Evolutionary conservation across 2,113 vertebrate genomes (phyloP), one percentile per base, ranked within the genome.

Genomic region (Oncorhynchus mykiss): DNA sequence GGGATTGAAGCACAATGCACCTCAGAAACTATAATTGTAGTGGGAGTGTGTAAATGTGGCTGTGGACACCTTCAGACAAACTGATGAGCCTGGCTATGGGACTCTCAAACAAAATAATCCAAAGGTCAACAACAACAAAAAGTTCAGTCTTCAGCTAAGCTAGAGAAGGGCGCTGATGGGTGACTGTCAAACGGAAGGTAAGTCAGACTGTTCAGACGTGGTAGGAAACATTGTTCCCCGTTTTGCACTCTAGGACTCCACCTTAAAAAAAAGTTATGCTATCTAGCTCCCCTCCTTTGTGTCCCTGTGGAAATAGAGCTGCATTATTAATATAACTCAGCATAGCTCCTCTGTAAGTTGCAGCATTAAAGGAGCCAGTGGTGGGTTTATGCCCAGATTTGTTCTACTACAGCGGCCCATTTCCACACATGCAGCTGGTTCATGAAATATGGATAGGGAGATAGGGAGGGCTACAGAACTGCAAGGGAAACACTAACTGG

Each of bases 361-460:
- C 65, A 51, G 78, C 75, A 71, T 66, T 73, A 64, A 79, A 84
- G 62, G 18, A 85, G 27, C 67, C 48, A 48, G 71, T 70, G 24
- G 49, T 39, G 39, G 48, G 65, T 77, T 51, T 71, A 71, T 75
- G 73, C 70, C 67, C 74, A 74, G 76, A 60, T 70, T 65, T 54
- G 31, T 80, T 82, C 77, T 67, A 65, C 72, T 68, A 65, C 72
- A 66, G 74, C 80, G 84, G 78, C 84, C 77, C 76, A 85, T 86
- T 88, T 90, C 77, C 78, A 85, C 71, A 74, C 73, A 85, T 72
- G 77, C 73, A 84, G 57, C 66, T 67, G 34, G 39, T 34, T 57
- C 68, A 83, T 75, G 73, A 78, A 84, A 78, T 80, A 77, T 77
- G 68, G 73, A 75, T 83, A 34, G 39, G 39, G 18, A 11, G 16